Evolutionary conservation across 2,113 vertebrate species (phyloP).

Genomic region (Plecturocebus donacophilus): DNA sequence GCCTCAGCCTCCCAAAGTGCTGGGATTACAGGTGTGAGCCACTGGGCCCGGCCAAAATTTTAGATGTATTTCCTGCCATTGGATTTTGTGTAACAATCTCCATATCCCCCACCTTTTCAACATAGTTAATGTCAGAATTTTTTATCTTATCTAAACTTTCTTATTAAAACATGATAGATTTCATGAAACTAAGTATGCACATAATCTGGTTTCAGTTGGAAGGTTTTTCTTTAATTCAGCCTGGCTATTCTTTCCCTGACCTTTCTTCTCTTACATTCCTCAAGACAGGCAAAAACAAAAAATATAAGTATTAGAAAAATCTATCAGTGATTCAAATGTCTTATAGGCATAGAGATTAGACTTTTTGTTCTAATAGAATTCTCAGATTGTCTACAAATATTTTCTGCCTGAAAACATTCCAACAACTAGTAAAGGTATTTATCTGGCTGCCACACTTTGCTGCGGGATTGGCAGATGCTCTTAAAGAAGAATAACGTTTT

Average conservation of each 20-base stretch:
- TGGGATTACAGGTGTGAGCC: too few relatives aligned
- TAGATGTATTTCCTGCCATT: not conserved
- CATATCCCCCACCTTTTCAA: not conserved
- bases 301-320: not conserved
- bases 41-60: too few relatives aligned
- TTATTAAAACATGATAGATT: not conserved
- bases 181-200: not conserved
- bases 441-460: not conserved
- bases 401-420: not conserved
- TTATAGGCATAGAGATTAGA: not conserved
- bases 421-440: not conserved
- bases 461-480: not conserved
- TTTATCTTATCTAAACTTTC: not conserved
- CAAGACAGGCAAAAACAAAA: not conserved
- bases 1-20: too few relatives aligned
- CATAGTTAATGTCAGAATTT: not conserved
- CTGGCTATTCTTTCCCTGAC: not conserved
- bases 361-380: not conserved
- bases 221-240: not conserved
- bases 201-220: not conserved
- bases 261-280: not conserved
- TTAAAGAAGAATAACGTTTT: not conserved
- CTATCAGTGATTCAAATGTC: not conserved
- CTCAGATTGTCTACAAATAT: not conserved
- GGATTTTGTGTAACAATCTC: not conserved